Conservation (phyloP, 2,888 invertebrate genomes). For the Tetragnatha montana region DNA sequence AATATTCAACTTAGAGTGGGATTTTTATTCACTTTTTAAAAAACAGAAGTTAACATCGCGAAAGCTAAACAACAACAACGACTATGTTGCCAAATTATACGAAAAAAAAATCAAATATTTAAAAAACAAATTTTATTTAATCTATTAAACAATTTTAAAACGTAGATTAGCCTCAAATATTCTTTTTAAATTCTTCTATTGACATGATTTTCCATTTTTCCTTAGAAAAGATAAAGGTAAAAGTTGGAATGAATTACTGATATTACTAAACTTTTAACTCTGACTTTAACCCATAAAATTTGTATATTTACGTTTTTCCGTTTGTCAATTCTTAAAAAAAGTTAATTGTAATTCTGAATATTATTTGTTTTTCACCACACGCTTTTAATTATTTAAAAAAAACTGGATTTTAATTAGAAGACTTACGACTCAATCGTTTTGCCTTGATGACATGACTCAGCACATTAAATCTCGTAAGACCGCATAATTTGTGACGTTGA, state of each 20-base stretch:
- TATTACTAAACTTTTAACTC: background rate
- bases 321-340: background rate
- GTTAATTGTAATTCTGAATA: background rate
- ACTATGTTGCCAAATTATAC: background rate
- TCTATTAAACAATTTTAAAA: background rate
- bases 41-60: background rate
- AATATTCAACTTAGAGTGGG: too few relatives aligned
- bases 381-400: too few relatives aligned
- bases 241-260: background rate
- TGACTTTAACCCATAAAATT: background rate
- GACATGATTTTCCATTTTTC: background rate
- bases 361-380: background rate
- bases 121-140: background rate
- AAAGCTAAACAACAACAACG: background rate
- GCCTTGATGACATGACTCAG: slow-evolving; percentile 43
- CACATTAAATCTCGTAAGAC: slow-evolving; percentile 55
- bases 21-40: background rate
- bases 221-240: too few relatives aligned
- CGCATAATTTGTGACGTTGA: background rate
- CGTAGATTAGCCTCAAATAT: too few relatives aligned
- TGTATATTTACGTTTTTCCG: background rate
- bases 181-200: background rate
- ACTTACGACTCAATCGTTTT: background rate
- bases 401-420: too few relatives aligned
- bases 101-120: background rate